These are phyloP conservation scores for Mythimna ferrago DNA, from an alignment of 2,888 invertebrate species.

Conservation along the genomic window DNA sequence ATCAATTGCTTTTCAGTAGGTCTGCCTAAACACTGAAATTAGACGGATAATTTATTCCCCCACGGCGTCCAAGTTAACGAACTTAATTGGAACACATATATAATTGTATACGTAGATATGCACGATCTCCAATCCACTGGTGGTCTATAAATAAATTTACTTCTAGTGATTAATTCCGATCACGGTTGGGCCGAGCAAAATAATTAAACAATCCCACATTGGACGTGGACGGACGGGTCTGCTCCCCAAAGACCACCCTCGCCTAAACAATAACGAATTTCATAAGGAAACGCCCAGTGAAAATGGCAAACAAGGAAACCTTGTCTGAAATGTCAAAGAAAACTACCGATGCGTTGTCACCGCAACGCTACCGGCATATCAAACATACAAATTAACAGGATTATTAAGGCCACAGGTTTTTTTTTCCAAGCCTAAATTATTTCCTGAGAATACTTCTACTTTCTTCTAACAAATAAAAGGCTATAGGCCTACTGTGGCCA, in stretches of 20 bases:
- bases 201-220: conserved; percentile 88
- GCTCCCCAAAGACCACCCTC: conserved; percentile 76
- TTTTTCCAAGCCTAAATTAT: background rate
- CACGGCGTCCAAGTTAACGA: conserved; percentile 29
- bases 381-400: conserved; percentile 62
- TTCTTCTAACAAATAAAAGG: background rate
- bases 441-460: background rate
- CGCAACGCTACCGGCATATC: conserved; percentile 52
- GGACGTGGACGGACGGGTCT: conserved; percentile 73
- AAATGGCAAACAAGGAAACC: conserved; percentile 71
- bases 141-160: conserved; percentile 77
- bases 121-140: conserved; percentile 53
- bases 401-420: conserved; percentile 23
- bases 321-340: conserved; percentile 70
- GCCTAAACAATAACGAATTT: conserved; percentile 79
- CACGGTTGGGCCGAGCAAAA: conserved; percentile 83
- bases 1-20: background rate
- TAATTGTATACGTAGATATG: conserved; percentile 53
- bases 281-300: conserved; percentile 73
- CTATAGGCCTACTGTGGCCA: too few relatives aligned
- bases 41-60: conserved; percentile 43
- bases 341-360: conserved; percentile 63
- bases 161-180: conserved; percentile 85
- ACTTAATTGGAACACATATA: conserved; percentile 46
- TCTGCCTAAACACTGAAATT: conserved; percentile 10